A percentile compares a stretch with the other conserved stretches of the same genome.
phyloP scores from a whole-genome alignment of 2,888 invertebrate species.

The Eudasyphora cyanicolor region DNA sequence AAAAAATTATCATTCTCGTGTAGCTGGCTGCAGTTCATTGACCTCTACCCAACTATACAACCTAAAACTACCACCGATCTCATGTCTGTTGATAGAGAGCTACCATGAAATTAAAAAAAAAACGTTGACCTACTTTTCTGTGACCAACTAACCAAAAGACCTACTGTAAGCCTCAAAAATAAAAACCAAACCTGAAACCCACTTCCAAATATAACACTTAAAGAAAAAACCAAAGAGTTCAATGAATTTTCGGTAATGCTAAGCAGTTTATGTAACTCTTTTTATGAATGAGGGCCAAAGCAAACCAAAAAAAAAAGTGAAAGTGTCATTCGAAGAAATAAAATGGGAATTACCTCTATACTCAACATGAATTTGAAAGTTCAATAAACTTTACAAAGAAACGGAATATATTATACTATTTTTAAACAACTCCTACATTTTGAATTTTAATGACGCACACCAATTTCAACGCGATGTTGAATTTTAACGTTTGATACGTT shows the following conservation, averaged over 20 bases:
- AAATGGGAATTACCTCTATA: neutral
- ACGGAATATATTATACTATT: neutral
- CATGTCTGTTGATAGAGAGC: slow-evolving; percentile 9
- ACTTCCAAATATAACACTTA: too few species aligned
- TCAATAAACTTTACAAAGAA: slow-evolving; percentile 22
- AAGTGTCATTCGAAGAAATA: slow-evolving; percentile 37
- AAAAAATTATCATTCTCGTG: neutral
- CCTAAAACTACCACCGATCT: slow-evolving; percentile 29
- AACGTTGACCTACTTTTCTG: slow-evolving; percentile 54
- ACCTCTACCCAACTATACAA: too few species aligned
- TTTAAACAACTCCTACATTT: too few species aligned
- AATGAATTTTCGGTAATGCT: slow-evolving; percentile 38
- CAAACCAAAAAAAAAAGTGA: slow-evolving; percentile 38
- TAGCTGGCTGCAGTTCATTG: slow-evolving; percentile 45
- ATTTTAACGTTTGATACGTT: too few species aligned
- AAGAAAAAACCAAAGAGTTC: slow-evolving; percentile 35
- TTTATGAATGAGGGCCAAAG: neutral
- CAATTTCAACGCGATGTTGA: too few species aligned
- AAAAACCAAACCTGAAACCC: neutral
- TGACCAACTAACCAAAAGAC: slow-evolving; percentile 59
- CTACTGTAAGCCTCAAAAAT: slow-evolving; percentile 43
- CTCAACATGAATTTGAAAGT: neutral
- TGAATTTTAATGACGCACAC: too few species aligned
- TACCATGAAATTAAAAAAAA: slow-evolving; percentile 19
- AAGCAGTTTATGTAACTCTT: slow-evolving; percentile 47